Base-by-base conservation (phyloP, 2,113 vertebrate species). In the Ranitomeya variabilis region DNA sequence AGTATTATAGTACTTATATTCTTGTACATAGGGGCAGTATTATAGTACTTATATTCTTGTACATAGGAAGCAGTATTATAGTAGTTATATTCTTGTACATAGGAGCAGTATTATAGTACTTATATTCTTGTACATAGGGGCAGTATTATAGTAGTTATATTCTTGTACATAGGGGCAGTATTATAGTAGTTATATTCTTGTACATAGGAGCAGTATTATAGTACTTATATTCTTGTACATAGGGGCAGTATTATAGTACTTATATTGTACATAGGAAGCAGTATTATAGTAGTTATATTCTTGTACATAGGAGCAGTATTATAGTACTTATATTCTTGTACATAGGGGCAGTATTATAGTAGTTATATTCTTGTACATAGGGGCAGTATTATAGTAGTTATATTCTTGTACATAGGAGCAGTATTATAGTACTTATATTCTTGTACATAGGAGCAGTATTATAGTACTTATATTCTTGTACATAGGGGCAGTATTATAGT, bases 251-350 rank as follows among this genome's bases (percentile, higher is more conserved):
- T 74, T 45, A 74, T 74, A 74, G 71, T 74, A 74, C 31, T 74
- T 74, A 74, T 74, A 74, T 74, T 74, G 71, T 74, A 74, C 16
- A 74, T 74, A 74, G 71, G 71, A 21, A n/a, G 15, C 71, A 45
- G 31, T 74, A 73, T 69, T 74, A 74, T 74, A 37, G 71, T 74
- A 74, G 71, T 74, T 74, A 45, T 74, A 74, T 74, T 74, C 71
- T 18, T 74, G 31, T 74, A 74, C 1, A 74, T 74, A 45, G 31
- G 26, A n/a, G 71, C 71, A 74, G 31, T 74, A 74, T 74, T 74
- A 74, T 45, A 74, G 26, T 74, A 74, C 31, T 74, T 74, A 74
- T 74, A 74, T 74, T 74, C 71, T 18, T 74, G 31, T 45, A 74
- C 14, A 74, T 74, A 74, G 71, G 71, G 1, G 31, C 71, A 74